phyloP scores from a whole-genome alignment of 2,113 vertebrate genomes.

The Rhineura floridana region DNA sequence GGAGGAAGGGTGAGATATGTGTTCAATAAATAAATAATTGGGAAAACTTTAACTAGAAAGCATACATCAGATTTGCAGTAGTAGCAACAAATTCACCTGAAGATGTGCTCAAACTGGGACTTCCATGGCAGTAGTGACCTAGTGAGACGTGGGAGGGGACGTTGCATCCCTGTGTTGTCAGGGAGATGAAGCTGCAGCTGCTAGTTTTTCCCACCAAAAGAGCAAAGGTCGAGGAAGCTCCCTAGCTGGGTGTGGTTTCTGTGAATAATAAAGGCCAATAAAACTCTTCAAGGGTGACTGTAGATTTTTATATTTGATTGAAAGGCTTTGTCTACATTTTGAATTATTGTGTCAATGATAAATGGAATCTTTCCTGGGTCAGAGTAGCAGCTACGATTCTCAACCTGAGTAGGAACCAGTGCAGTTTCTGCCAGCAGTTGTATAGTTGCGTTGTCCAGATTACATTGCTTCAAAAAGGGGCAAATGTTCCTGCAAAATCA shows the following conservation, averaged over 20 bases:
- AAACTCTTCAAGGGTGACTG: not conserved
- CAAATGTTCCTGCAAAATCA: not conserved
- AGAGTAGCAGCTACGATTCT: not conserved
- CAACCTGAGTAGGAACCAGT: not conserved
- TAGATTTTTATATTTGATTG: not conserved
- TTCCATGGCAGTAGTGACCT: not conserved
- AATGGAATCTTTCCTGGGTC: not conserved
- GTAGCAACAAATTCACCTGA: not conserved
- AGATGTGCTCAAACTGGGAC: not conserved
- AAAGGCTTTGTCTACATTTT: not conserved
- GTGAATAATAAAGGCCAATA: not conserved
- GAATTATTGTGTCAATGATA: not conserved
- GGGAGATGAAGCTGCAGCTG: too few species aligned
- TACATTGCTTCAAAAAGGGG: not conserved
- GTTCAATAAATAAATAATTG: too few species aligned
- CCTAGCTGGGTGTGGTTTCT: not conserved
- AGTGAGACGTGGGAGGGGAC: not conserved
- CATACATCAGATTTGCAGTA: not conserved
- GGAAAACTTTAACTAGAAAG: constrained; percentile 21
- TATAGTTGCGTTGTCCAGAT: not conserved
- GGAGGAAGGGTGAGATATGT: too few species aligned
- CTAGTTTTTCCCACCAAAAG: not conserved
- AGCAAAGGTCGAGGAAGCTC: not conserved
- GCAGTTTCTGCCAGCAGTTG: not conserved
- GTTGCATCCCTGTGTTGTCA: not conserved